Conservation (phyloP, 2,113 vertebrate species). For the Nymphicus hollandicus region DNA sequence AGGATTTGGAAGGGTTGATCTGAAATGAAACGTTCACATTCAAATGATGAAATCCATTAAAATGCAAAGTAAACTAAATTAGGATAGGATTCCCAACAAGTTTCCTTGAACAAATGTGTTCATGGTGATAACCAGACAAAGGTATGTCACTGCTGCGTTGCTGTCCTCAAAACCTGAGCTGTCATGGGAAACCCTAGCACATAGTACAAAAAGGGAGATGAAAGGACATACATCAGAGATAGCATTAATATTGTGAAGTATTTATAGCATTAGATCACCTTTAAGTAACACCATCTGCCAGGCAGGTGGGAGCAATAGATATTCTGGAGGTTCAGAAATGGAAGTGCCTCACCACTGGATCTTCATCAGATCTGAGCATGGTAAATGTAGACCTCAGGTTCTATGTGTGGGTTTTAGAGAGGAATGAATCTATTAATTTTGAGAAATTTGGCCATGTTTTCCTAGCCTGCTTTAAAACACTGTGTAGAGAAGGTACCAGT, state of each 20-base stretch:
- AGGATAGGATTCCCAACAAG: neutral
- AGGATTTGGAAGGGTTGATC: neutral
- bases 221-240: neutral
- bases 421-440: neutral
- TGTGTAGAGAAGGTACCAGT: neutral
- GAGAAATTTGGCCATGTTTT: neutral
- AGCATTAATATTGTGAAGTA: neutral
- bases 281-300: neutral
- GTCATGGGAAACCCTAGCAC: neutral
- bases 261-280: neutral
- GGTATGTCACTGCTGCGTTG: neutral
- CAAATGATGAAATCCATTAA: neutral
- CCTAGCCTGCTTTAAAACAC: neutral
- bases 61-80: neutral
- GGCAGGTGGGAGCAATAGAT: neutral
- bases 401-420: neutral
- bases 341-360: neutral
- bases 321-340: neutral
- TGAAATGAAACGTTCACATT: neutral
- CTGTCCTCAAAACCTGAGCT: neutral
- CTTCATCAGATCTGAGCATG: neutral
- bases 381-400: neutral
- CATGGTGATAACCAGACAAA: neutral
- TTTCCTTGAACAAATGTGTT: neutral
- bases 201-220: neutral